phyloP scores from a whole-genome alignment of 2,888 invertebrate species.

The Pristionchus japonicus region DNA sequence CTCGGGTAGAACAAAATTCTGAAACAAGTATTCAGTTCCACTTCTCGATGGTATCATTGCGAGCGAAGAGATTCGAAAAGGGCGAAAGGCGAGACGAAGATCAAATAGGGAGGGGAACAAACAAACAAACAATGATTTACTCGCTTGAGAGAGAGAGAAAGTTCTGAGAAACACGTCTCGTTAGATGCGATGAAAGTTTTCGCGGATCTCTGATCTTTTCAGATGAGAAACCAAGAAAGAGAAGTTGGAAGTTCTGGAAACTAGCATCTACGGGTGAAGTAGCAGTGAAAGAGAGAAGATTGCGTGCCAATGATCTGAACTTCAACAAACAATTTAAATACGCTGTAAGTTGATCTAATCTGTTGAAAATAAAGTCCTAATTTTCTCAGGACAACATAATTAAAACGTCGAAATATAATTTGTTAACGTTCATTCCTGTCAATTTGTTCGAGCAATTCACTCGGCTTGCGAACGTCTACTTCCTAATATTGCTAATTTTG shows the following conservation, averaged over 20 bases:
- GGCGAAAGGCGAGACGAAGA: not conserved
- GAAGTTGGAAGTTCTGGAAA: not conserved
- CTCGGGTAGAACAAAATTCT: too few relatives aligned
- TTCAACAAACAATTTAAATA: conserved; percentile 97
- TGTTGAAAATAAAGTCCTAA: too few relatives aligned
- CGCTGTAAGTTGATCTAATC: too few relatives aligned
- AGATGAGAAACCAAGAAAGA: not conserved
- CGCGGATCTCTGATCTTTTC: not conserved
- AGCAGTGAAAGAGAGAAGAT: conserved; percentile 51
- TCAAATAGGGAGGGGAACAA: not conserved
- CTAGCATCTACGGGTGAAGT: not conserved
- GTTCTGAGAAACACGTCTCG: too few relatives aligned
- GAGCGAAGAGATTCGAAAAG: not conserved
- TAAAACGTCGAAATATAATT: conserved; percentile 97
- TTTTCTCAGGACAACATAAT: conserved; percentile 93
- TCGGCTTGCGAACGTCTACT: conserved; percentile 98
- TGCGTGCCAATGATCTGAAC: conserved; percentile 94
- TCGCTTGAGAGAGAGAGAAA: not conserved
- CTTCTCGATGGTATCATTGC: not conserved
- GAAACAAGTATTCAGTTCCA: too few relatives aligned
- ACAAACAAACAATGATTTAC: not conserved
- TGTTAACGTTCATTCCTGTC: conserved; percentile 96
- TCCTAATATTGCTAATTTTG: conserved; percentile 94
- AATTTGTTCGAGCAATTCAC: conserved; percentile 99
- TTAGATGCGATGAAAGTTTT: not conserved